phyloP scores from a whole-genome alignment of 2,797 vertebrate genomes.

The Phoxinus dragarum region DNA sequence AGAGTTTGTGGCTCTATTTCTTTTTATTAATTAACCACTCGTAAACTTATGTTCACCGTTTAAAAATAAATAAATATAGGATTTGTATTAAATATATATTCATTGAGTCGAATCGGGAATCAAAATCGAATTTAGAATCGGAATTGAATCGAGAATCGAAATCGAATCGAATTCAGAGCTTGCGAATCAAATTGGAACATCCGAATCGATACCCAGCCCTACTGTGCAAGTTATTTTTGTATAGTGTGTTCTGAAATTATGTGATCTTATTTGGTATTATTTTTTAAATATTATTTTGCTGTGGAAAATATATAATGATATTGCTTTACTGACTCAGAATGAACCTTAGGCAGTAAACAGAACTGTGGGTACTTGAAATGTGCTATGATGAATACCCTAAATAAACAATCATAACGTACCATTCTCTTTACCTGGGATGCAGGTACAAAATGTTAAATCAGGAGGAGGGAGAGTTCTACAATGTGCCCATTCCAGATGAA shows the following conservation, averaged over 20 bases:
- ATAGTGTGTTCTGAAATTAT: background rate
- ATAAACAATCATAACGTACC: background rate
- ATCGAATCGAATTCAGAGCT: too few species aligned
- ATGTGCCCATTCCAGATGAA: conserved; percentile 94
- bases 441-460: conserved; percentile 97
- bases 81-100: too few species aligned
- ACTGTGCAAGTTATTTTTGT: background rate
- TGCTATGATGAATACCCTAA: background rate
- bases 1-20: too few species aligned
- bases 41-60: too few species aligned
- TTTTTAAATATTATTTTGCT: background rate
- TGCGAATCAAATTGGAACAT: too few species aligned
- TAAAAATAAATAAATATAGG: too few species aligned
- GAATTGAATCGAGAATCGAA: too few species aligned
- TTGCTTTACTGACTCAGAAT: background rate
- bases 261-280: background rate
- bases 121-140: too few species aligned
- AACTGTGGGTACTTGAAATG: background rate
- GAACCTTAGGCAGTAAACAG: background rate
- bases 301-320: background rate
- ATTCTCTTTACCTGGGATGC: conserved; percentile 25
- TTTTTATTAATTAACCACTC: too few species aligned
- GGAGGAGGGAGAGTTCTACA: conserved; percentile 98
- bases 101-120: too few species aligned
- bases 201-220: too few species aligned